A percentile compares a stretch with the other conserved stretches of the same genome.
phyloP scores from a whole-genome alignment of 2,888 invertebrate genomes.

The Drosophila nigritarsus region DNA sequence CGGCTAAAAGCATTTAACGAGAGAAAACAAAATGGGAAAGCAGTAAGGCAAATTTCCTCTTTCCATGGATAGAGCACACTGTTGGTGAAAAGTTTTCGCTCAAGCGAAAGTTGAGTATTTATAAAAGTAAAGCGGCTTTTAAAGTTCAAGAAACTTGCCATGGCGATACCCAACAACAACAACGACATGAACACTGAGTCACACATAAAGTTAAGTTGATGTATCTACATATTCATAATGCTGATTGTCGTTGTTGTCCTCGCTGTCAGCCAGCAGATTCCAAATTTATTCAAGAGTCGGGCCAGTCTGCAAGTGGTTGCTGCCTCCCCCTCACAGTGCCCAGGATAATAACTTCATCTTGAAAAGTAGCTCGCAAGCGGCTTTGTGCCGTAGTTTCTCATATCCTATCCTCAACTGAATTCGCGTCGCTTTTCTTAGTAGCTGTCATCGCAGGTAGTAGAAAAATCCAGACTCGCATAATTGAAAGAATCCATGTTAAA shows the following conservation, averaged over 20 bases:
- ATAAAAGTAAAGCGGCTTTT: constrained; percentile 75
- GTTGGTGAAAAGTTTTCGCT: constrained; percentile 57
- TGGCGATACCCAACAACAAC: constrained; percentile 35
- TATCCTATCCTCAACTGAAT: constrained; percentile 4
- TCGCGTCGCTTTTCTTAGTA: constrained; percentile 19
- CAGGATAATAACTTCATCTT: constrained; percentile 70
- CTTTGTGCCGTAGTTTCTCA: constrained; percentile 59
- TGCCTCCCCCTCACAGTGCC: constrained; percentile 12
- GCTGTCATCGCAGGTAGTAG: constrained; percentile 5
- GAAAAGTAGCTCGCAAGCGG: constrained; percentile 70
- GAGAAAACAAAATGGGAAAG: constrained; percentile 16
- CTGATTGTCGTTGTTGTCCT: constrained; percentile 60
- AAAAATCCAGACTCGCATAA: constrained; percentile 9
- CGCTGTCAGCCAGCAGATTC: constrained; percentile 60
- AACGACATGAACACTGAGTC: constrained; percentile 22
- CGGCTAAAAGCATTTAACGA: constrained; percentile 70
- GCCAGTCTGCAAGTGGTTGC: constrained; percentile 53
- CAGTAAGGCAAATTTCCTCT: constrained; percentile 43
- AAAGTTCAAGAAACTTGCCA: constrained; percentile 66
- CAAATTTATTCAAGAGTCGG: constrained; percentile 75
- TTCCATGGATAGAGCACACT: constrained; percentile 33
- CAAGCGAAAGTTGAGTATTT: constrained; percentile 60
- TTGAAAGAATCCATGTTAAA: constrained; percentile 8
- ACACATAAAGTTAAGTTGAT: constrained; percentile 65
- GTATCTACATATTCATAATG: constrained; percentile 76